Evolutionary conservation across 2,113 vertebrate species (phyloP).

Genomic region (Melanocharis versteri): DNA sequence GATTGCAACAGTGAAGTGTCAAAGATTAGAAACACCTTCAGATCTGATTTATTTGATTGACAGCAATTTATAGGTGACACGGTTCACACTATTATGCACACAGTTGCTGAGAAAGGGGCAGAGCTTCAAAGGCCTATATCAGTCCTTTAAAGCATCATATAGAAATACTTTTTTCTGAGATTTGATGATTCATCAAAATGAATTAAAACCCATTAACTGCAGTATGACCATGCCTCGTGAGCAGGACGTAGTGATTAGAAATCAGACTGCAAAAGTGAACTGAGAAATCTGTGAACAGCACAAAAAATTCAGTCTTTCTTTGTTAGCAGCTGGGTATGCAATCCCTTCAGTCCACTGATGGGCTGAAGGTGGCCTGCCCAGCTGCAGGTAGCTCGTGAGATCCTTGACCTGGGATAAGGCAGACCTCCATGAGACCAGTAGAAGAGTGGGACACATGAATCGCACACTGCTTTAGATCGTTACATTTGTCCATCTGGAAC

Average conservation of each 20-base stretch:
- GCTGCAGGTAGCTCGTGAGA: background rate
- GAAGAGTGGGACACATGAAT: background rate
- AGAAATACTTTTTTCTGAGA: background rate
- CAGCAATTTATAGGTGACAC: background rate
- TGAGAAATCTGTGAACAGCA: background rate
- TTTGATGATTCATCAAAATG: background rate
- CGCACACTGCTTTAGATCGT: background rate
- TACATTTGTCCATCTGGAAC: background rate
- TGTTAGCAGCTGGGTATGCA: background rate
- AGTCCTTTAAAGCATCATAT: background rate
- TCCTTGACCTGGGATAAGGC: background rate
- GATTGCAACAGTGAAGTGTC: background rate
- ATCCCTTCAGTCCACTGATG: background rate
- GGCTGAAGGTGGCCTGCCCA: background rate
- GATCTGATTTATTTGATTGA: background rate
- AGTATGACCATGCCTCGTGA: accelerated
- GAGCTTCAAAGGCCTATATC: background rate
- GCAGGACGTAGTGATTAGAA: background rate
- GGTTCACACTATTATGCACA: background rate
- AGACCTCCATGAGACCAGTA: background rate
- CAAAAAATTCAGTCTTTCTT: background rate
- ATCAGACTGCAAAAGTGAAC: background rate
- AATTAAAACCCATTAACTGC: background rate
- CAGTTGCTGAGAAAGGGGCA: background rate
- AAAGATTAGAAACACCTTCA: background rate